Evolutionary conservation across 2,797 vertebrate genomes (phyloP), one percentile per base, ranked within the genome.

Genomic region (Chloroceryle amazona): DNA sequence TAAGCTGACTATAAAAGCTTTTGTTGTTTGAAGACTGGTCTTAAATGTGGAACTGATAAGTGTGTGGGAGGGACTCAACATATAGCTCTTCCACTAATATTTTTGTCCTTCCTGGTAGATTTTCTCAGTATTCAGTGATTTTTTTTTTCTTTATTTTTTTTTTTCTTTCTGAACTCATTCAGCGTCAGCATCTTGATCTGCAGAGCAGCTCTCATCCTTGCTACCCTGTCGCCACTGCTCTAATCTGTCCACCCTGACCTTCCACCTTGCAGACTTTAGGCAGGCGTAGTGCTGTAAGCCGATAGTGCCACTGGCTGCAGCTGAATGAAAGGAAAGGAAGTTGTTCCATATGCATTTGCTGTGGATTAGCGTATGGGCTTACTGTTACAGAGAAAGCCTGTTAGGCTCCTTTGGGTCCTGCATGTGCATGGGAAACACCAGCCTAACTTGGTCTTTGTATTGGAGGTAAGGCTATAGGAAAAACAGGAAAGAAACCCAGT

Each of bases 321-420:
- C 86, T 97, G 87, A 94, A 92, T 95, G 97, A 97, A 97, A 97
- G 95, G 94, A 96, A 96, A 95, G 97, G 96, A 97, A 97, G 96
- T 96, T 91, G 90, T 97, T 97, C 97, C 97, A 93, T 97, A 74
- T 94, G 97, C 96, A 93, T 98, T 98, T 98, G 96, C 98, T 98
- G 95, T 96, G 98, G 97, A 98, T 98, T 98, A 98, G 93, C 84
- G 93, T 98, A 97, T 98, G 98, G 97, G 96, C 93, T 98, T 98
- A 98, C 97, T 96, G 94, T 97, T 91, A 67, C 88, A 97, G 97
- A 98, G 96, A 98, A 98, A 98, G 96, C 95, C 95, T 96, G 86
- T 96, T 97, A 97, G 97, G 79, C 88, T 97, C 93, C 92, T 95
- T 96, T 96, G 96, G 89, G 95, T 97, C 95, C 96, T 96, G 82